phyloP scores from a whole-genome alignment of 2,888 invertebrate genomes.

The Teinopalpus imperialis region DNA sequence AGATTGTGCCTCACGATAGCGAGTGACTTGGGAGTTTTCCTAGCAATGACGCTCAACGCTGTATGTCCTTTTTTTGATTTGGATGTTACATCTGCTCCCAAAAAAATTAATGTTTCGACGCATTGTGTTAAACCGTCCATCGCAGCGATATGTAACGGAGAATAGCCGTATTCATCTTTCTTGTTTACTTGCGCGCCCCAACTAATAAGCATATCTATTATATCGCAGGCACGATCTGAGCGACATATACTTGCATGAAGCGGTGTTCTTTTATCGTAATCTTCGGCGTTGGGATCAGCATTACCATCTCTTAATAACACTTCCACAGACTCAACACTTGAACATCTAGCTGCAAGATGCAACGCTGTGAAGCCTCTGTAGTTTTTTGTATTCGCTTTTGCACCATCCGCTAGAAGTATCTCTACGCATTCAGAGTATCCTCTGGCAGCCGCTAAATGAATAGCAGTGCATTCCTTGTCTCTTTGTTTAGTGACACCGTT shows the following conservation, averaged over 20 bases:
- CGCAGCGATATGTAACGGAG: constrained; percentile 92
- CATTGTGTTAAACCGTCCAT: constrained; percentile 91
- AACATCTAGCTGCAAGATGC: constrained; percentile 92
- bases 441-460: constrained; percentile 94
- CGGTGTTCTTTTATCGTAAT: constrained; percentile 90
- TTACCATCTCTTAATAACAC: constrained; percentile 87
- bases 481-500: constrained; percentile 86
- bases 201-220: constrained; percentile 88
- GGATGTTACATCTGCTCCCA: constrained; percentile 93
- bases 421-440: constrained; percentile 92
- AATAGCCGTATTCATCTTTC: constrained; percentile 92
- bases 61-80: constrained; percentile 93
- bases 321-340: constrained; percentile 91
- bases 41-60: constrained; percentile 90
- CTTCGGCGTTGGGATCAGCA: constrained; percentile 89
- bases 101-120: constrained; percentile 90
- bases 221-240: constrained; percentile 89
- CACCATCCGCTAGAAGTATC: constrained; percentile 87
- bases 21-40: constrained; percentile 92
- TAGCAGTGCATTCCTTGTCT: constrained; percentile 88
- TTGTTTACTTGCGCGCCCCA: constrained; percentile 92
- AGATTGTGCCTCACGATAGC: constrained; percentile 90
- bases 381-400: constrained; percentile 88
- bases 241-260: constrained; percentile 91
- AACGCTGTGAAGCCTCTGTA: constrained; percentile 91